Evolutionary conservation across 2,113 vertebrate species (phyloP), one percentile per base, ranked within the genome.

Genomic region (Globicephala melas): DNA sequence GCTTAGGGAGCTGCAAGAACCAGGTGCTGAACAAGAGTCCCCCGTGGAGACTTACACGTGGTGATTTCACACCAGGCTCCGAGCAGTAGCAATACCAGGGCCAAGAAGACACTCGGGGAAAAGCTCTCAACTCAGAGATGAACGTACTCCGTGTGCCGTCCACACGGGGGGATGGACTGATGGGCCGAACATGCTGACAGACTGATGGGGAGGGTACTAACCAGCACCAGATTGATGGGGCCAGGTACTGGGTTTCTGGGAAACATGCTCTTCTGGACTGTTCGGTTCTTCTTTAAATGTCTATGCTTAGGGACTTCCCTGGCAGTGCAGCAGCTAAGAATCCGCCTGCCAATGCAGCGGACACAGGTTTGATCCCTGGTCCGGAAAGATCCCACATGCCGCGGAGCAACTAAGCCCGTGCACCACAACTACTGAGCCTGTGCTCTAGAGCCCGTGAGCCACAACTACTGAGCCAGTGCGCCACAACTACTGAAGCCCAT

Each of bases 391-490:
- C 53, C 53, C 53, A 17, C 53, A 53, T 53, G 53, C 53, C 5
- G 1, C 15, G 53, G 53, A 17, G 53, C 53, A 53, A 53, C 53
- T 53, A 53, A 53, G 53, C 53, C 53, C 53, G 53, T 17, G 53
- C 5, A 1, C 17, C 53, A 53, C 53, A 53, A 53, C 53, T 53
- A 17, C 53, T 6, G 53, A 53, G 53, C 53, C 53, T 53, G 53
- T 0, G 53, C 53, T 6, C 53, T 53, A 53, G 1, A 17, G 53
- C 53, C 53, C 1, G 0, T 5, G 15, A 17, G 53, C 53, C 53
- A 53, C 53, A 53, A 17, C 50, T 53, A 17, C 53, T 17, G 53
- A 53, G 53, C 53, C 15, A 17, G 15, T 6, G 53, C 5, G 0
- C 50, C 50, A 53, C 50, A 17, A 6, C 50, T 53, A 53, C 1